Conservation (phyloP, 2,888 invertebrate species). For the Gymnosoma rotundatum region DNA sequence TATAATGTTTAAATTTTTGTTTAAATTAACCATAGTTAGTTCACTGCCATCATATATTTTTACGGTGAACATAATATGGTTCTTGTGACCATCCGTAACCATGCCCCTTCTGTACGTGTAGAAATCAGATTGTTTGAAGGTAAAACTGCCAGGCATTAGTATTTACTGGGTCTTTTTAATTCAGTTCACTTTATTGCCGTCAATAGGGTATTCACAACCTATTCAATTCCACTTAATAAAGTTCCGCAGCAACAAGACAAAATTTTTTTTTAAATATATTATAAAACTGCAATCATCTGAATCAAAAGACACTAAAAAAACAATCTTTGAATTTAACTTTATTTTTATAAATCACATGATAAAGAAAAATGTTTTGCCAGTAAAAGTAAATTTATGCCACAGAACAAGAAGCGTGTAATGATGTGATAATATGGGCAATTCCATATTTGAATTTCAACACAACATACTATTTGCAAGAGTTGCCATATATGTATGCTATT, state of each 20-base stretch:
- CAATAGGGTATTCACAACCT: conserved; percentile 11
- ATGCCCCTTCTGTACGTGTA: too few species aligned
- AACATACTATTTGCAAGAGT: conserved; percentile 3
- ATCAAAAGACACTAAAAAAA: conserved; percentile 8
- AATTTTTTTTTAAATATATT: conserved; percentile 15
- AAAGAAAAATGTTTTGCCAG: conserved; percentile 57
- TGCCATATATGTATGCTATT: conserved; percentile 25
- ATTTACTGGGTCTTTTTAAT: too few species aligned
- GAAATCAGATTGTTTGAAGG: too few species aligned
- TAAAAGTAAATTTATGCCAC: conserved; percentile 54
- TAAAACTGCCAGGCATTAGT: too few species aligned
- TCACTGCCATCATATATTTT: too few species aligned
- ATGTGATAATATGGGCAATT: conserved; percentile 67
- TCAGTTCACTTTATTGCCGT: not conserved
- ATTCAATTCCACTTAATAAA: conserved; percentile 26
- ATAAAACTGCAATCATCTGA: not conserved
- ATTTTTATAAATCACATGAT: conserved; percentile 61
- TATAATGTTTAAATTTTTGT: too few species aligned
- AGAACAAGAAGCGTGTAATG: conserved; percentile 56
- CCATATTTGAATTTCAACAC: conserved; percentile 59
- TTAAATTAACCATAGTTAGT: too few species aligned
- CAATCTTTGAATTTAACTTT: conserved; percentile 57
- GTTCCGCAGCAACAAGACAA: not conserved
- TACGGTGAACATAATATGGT: too few species aligned
- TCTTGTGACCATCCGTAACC: too few species aligned